These are phyloP conservation scores for Meloidogyne hapla DNA, from an alignment of 1,140 invertebrate species.

Conservation along the genomic window DNA sequence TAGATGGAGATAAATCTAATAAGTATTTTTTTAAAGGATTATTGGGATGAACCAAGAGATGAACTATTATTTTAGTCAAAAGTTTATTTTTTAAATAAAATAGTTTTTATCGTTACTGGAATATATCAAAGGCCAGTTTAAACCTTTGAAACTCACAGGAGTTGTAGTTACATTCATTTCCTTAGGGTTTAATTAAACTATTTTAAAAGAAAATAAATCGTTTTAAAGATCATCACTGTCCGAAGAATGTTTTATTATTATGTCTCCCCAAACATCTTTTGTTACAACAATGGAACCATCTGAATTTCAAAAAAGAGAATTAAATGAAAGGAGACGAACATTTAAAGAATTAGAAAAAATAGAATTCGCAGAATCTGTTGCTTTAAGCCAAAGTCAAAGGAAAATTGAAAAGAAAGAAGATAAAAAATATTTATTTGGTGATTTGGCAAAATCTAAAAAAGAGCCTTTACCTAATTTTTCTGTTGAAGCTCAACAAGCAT, in stretches of 20 bases:
- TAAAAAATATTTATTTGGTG: neutral
- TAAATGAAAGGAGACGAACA: neutral
- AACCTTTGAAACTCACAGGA: too few species aligned
- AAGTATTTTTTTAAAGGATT: neutral
- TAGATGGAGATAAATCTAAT: slow-evolving; percentile 23
- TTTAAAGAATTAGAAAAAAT: neutral
- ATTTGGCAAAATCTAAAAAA: slow-evolving; percentile 15
- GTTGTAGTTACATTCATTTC: too few species aligned
- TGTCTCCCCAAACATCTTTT: neutral
- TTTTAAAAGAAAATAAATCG: too few species aligned
- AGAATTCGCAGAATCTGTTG: neutral
- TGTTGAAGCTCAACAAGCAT: slow-evolving; percentile 60
- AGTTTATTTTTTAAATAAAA: too few species aligned
- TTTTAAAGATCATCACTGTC: too few species aligned
- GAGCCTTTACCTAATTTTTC: slow-evolving; percentile 48
- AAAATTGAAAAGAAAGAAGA: slow-evolving; percentile 24
- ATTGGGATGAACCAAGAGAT: neutral
- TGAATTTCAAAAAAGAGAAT: slow-evolving; percentile 12
- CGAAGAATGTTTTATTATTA: slow-evolving; percentile 1
- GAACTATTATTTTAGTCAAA: too few species aligned
- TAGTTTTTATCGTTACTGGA: too few species aligned
- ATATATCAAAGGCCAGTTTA: too few species aligned
- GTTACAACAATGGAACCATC: slow-evolving; percentile 20
- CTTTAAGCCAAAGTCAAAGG: slow-evolving; percentile 7
- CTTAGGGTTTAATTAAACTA: too few species aligned